phyloP scores from a whole-genome alignment of 2,113 vertebrate genomes.

The Eclectus roratus region DNA sequence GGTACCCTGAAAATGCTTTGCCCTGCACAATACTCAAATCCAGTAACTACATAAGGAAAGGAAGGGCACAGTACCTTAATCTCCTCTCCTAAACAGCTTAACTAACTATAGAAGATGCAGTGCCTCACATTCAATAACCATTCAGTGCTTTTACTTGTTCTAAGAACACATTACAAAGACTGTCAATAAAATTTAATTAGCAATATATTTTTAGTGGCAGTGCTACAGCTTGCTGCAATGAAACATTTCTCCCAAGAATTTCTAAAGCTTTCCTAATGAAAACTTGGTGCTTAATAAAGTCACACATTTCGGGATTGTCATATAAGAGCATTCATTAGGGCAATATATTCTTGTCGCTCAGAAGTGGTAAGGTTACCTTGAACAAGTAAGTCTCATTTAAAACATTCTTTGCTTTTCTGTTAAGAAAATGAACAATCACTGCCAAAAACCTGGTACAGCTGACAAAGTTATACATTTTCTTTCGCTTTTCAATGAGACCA shows the following conservation, averaged over 20 bases:
- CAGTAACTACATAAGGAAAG: not conserved
- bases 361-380: slow-evolving; percentile 1
- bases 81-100: slow-evolving; percentile 40
- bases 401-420: not conserved
- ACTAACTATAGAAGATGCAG: slow-evolving; percentile 21
- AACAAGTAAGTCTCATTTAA: not conserved
- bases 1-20: not conserved
- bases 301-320: slow-evolving; percentile 25
- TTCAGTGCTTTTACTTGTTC: slow-evolving; percentile 58
- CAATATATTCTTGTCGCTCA: not conserved
- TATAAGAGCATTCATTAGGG: not conserved
- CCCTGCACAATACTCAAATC: not conserved
- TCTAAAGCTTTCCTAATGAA: slow-evolving; percentile 55
- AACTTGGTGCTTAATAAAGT: not conserved
- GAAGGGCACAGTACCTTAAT: slow-evolving; percentile 12
- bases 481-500: not conserved
- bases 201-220: slow-evolving; percentile 65
- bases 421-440: not conserved
- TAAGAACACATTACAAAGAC: slow-evolving; percentile 69
- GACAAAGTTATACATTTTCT: not conserved
- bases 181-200: slow-evolving; percentile 76
- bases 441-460: not conserved
- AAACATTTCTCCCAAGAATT: slow-evolving; percentile 42
- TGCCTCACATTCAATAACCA: slow-evolving; percentile 48
- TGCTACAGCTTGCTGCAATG: slow-evolving; percentile 25